These are phyloP conservation scores for Glaucomys volans DNA, from an alignment of 2,113 vertebrate species.

Conservation along the genomic window DNA sequence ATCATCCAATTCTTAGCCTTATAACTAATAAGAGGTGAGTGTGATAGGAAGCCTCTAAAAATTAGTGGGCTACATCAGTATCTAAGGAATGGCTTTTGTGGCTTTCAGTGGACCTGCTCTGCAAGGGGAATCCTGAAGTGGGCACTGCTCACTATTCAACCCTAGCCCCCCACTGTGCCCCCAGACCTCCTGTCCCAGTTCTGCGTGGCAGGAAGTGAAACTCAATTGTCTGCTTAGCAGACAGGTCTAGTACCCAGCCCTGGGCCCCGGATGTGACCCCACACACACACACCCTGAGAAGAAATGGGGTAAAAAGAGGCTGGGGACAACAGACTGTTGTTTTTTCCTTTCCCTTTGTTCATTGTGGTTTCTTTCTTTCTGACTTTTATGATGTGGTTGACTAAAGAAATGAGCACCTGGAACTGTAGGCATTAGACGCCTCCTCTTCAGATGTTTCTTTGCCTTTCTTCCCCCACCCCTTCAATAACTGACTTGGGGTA, in stretches of 20 bases:
- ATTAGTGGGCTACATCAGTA: background rate
- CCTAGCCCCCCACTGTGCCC: background rate
- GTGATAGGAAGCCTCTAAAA: background rate
- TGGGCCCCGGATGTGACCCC: slow-evolving; percentile 72
- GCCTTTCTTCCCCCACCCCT: slow-evolving; percentile 39
- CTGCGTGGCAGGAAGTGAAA: slow-evolving; percentile 80
- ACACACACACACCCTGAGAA: slow-evolving; percentile 47
- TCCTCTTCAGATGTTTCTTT: slow-evolving; percentile 56
- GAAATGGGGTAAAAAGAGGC: slow-evolving; percentile 69
- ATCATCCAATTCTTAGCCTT: background rate
- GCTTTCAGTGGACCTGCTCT: background rate
- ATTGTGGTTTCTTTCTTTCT: slow-evolving; percentile 81
- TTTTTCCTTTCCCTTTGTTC: slow-evolving; percentile 84
- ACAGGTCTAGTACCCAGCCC: slow-evolving; percentile 55
- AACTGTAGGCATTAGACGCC: slow-evolving; percentile 45
- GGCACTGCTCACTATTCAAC: background rate
- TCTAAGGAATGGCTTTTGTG: background rate
- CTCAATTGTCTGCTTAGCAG: slow-evolving; percentile 66
- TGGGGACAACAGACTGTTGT: slow-evolving; percentile 75
- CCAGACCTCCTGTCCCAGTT: slow-evolving; percentile 60
- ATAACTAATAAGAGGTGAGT: background rate
- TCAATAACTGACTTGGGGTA: slow-evolving; percentile 42
- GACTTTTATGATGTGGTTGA: slow-evolving; percentile 80
- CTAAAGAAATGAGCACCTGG: slow-evolving; percentile 81
- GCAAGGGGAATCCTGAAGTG: slow-evolving; percentile 35